A percentile compares a stretch with the other conserved stretches of the same genome.
Evolutionary conservation across 1,140 invertebrate genomes (phyloP).

Genomic region (Stenopsyche tienmushanensis): DNA sequence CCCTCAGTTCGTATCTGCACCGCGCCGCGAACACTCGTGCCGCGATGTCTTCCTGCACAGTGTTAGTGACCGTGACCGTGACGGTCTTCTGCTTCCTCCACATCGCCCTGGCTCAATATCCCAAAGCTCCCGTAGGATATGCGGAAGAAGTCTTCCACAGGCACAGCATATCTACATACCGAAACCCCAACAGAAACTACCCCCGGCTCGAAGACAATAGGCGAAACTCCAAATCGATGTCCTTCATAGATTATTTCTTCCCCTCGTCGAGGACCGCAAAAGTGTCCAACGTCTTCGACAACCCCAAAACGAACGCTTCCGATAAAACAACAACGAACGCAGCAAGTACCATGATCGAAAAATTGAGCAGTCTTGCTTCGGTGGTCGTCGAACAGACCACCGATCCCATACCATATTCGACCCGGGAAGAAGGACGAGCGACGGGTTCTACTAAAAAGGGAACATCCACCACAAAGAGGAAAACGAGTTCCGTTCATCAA

Average conservation of each 20-base stretch:
- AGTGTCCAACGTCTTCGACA: conserved; percentile 48
- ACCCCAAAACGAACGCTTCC: conserved; percentile 41
- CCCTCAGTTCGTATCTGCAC: conserved; percentile 45
- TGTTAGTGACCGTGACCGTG: conserved; percentile 44
- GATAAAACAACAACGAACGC: conserved; percentile 40
- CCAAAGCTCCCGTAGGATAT: conserved; percentile 11
- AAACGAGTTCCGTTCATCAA: conserved; percentile 9
- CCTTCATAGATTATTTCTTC: conserved; percentile 56
- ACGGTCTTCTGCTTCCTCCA: conserved; percentile 37
- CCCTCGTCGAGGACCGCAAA: conserved; percentile 54
- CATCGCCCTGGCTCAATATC: conserved; percentile 41
- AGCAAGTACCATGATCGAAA: too few relatives aligned
- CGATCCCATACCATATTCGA: conserved; percentile 43
- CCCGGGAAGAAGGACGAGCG: conserved; percentile 48
- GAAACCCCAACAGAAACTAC: background rate
- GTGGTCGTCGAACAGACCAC: conserved; percentile 44
- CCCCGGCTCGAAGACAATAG: too few relatives aligned
- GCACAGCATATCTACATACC: conserved; percentile 18
- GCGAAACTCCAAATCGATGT: conserved; percentile 51
- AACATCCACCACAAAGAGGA: conserved; percentile 26
- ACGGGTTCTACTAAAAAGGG: conserved; percentile 47
- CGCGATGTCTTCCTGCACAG: conserved; percentile 36
- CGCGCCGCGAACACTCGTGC: conserved; percentile 48
- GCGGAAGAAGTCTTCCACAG: conserved; percentile 35
- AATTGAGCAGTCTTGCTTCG: too few relatives aligned